Evolutionary conservation across 2,113 vertebrate species (phyloP).

Genomic region (Lophura nycthemera): DNA sequence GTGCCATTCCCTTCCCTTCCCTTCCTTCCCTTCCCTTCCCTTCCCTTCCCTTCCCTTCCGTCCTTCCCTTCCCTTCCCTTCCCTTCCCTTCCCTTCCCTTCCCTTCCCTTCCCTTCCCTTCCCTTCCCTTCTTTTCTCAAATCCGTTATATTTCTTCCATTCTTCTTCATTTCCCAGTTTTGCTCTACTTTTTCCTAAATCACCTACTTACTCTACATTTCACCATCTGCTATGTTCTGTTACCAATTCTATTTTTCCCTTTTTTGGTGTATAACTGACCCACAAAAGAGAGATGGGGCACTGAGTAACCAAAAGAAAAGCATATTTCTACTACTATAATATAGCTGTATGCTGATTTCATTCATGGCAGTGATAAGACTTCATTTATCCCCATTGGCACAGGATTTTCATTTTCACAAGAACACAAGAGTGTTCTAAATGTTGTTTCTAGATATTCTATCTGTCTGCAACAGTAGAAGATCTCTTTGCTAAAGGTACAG

Average conservation of each 20-base stretch:
- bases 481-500: not conserved
- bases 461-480: not conserved
- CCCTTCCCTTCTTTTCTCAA: not conserved
- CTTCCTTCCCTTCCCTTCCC: no score
- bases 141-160: not conserved
- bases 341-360: not conserved
- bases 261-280: not conserved
- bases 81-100: no score
- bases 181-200: not conserved
- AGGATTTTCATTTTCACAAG: not conserved
- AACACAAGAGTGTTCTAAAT: not conserved
- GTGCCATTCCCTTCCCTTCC: no score
- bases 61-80: no score
- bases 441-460: not conserved
- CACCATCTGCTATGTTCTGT: not conserved
- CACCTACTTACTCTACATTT: not conserved
- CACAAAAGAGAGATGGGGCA: accelerated
- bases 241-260: not conserved
- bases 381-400: not conserved
- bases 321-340: not conserved
- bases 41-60: no score
- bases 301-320: not conserved
- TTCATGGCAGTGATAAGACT: not conserved
- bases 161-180: not conserved
- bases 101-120: no score